phyloP scores from a whole-genome alignment of 2,888 invertebrate genomes.

The Drosophila colorata region DNA sequence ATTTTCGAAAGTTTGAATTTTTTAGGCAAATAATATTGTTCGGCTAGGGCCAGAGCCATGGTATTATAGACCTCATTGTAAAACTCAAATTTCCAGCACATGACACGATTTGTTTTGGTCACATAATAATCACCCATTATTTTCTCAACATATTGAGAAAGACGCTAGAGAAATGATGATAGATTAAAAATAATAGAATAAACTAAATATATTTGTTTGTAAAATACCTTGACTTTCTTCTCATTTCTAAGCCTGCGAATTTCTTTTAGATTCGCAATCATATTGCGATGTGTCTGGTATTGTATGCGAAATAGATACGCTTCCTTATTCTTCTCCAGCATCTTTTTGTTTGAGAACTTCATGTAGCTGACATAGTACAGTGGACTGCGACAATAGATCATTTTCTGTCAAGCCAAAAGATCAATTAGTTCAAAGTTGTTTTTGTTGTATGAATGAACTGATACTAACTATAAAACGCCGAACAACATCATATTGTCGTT shows the following conservation, averaged over 20 bases:
- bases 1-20: not conserved
- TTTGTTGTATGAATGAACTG: not conserved
- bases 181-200: not conserved
- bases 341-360: constrained; percentile 68
- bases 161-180: constrained; percentile 2
- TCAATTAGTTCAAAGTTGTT: too few species aligned
- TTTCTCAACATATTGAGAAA: constrained; percentile 71
- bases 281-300: constrained; percentile 81
- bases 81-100: constrained; percentile 84
- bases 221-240: constrained; percentile 56
- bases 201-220: too few species aligned
- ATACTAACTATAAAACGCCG: constrained; percentile 73
- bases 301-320: constrained; percentile 76
- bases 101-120: constrained; percentile 80
- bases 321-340: constrained; percentile 62
- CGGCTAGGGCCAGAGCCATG: constrained; percentile 74
- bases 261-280: constrained; percentile 72
- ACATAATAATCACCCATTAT: constrained; percentile 82
- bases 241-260: constrained; percentile 65
- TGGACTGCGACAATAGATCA: constrained; percentile 81
- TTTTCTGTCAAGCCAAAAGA: constrained; percentile 69
- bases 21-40: constrained; percentile 58
- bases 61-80: constrained; percentile 83
- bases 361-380: constrained; percentile 73
- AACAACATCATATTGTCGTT: constrained; percentile 71